Percentiles rank a stretch among this genome's conserved stretches.
Conservation (phyloP, 2,113 vertebrate species). For the Oncorhynchus gorbuscha region DNA sequence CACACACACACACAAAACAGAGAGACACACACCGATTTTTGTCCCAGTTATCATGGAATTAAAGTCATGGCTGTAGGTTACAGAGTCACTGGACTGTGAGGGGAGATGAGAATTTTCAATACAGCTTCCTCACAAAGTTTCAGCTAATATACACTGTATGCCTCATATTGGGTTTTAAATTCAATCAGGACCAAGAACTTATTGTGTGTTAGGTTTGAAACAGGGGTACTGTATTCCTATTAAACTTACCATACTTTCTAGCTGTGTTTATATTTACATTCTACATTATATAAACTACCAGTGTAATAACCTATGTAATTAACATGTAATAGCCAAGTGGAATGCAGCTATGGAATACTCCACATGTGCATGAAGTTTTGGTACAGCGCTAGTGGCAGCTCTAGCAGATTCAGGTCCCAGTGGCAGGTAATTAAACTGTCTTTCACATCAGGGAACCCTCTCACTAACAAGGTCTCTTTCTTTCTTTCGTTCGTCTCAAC, state of each 20-base stretch:
- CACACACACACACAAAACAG: neutral
- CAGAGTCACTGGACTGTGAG: neutral
- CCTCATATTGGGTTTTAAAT: neutral
- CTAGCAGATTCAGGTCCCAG: slow-evolving; percentile 43
- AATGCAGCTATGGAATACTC: neutral
- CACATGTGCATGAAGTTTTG: too few species aligned
- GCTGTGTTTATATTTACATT: too few species aligned
- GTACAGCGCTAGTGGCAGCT: slow-evolving; percentile 36
- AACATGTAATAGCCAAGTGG: neutral
- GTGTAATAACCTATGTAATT: neutral
- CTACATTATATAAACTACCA: neutral
- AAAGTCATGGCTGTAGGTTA: neutral
- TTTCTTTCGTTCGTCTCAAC: slow-evolving; percentile 51
- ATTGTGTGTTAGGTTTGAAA: neutral
- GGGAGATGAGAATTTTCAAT: neutral
- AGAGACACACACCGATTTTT: neutral
- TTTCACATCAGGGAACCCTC: slow-evolving; percentile 59
- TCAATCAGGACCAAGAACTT: neutral
- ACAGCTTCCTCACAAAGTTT: neutral
- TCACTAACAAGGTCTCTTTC: slow-evolving; percentile 53
- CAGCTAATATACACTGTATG: neutral
- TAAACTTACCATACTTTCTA: neutral
- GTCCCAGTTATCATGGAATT: slow-evolving; percentile 3
- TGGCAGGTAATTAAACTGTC: slow-evolving; percentile 67
- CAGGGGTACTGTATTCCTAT: too few species aligned